Base-by-base conservation (phyloP, 2,888 invertebrate species). In the Toxonevra muliebris region DNA sequence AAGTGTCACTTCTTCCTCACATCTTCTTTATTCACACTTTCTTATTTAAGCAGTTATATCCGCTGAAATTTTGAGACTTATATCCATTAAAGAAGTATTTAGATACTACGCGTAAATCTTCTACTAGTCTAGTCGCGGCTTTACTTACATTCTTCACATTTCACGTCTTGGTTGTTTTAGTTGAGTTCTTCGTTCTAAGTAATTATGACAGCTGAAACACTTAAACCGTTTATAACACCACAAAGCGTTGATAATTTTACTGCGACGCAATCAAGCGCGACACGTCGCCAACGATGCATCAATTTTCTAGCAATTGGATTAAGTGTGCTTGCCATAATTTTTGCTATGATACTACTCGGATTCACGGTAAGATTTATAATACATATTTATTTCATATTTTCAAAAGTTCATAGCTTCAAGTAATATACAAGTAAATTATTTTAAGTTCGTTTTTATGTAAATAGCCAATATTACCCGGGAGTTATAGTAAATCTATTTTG, bases 181-280 rank as follows among this genome's bases (percentile, higher is more conserved):
- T 30, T 30, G 30, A 7, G 7, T 30, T 4, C 7, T 30, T 30
- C 7, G 2, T 30, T 2, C 30, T 30, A 30, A 4, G 11, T 42
- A 61, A 71, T 17, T 73, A 84, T 85, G 84, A 84, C 84, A 65
- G 84, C 83, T 63, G 84, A 85, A 80, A 83, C 85, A 71, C 77
- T 85, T 70, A 84, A 83, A 68, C 84, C 85, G 66, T 85, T 85
- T 73, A 84, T 85, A 75, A 77, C 81, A 69, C 76, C 82, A 69
- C 78, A 80, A 69, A 79, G 80, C 75, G 80, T 72, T 70, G 79
- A 80, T 61, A 76, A 75, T 69, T 82, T 77, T 68, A 77, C 79
- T 76, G 75, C 80, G 69, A 76, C 76, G 71, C 79, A 77, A 52
- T 73, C 78, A 65, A 72, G 71, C 43, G 73, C 75, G 57, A 69